A percentile compares a stretch with the other conserved stretches of the same genome.
Evolutionary conservation across 2,888 invertebrate species (phyloP).

Genomic region (Odontomyia ornata): DNA sequence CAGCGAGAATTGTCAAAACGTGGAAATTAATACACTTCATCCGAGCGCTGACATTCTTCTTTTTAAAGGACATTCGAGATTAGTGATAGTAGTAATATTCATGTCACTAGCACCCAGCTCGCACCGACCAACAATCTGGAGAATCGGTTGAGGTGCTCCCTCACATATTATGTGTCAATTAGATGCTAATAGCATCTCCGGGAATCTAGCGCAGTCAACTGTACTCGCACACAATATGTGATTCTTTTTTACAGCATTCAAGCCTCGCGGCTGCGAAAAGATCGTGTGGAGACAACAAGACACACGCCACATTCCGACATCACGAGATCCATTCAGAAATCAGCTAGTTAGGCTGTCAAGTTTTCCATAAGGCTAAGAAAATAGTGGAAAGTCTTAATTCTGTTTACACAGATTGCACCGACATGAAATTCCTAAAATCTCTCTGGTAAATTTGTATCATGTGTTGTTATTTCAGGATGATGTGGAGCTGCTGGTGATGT

Average conservation of each 20-base stretch:
- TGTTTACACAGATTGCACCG: conserved; percentile 43
- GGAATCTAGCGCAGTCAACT: neutral
- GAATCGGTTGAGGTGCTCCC: conserved; percentile 11
- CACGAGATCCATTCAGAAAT: conserved; percentile 16
- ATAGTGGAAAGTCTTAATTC: conserved; percentile 43
- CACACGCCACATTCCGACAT: neutral
- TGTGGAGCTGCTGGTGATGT: conserved; percentile 7
- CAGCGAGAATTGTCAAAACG: conserved; percentile 14
- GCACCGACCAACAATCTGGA: conserved; percentile 25
- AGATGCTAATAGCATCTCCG: conserved; percentile 37
- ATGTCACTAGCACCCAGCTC: conserved; percentile 24
- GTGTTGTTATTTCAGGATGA: conserved; percentile 41
- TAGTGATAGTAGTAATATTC: conserved; percentile 37
- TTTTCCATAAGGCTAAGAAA: conserved; percentile 41
- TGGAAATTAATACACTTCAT: neutral
- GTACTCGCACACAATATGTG: neutral
- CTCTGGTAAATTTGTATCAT: conserved; percentile 35
- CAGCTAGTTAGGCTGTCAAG: conserved; percentile 38
- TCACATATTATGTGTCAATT: conserved; percentile 33
- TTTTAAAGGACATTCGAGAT: conserved; percentile 11
- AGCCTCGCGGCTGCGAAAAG: neutral
- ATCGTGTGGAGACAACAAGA: conserved; percentile 27
- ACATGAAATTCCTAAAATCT: conserved; percentile 24
- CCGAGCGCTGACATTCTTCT: neutral
- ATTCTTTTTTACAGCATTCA: neutral